These are phyloP conservation scores for Pseudomugil tenellus DNA, from an alignment of 2,797 vertebrate genomes.

Conservation along the genomic window DNA sequence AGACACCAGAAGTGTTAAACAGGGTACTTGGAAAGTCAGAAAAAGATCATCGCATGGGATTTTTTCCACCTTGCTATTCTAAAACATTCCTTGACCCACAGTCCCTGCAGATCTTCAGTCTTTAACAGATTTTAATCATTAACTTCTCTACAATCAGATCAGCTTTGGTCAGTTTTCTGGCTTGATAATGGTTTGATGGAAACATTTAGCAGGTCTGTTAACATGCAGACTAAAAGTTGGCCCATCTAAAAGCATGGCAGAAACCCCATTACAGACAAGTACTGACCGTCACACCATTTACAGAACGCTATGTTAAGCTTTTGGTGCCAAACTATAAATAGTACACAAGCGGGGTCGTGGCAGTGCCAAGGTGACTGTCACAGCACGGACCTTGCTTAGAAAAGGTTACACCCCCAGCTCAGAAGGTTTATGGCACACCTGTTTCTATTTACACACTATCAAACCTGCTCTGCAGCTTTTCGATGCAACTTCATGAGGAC, in stretches of 20 bases:
- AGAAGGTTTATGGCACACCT: accelerated
- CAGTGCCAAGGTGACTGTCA: slow-evolving; percentile 16
- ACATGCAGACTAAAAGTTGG: too few species aligned
- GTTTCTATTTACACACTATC: neutral
- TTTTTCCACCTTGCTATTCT: slow-evolving; percentile 4
- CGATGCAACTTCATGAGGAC: neutral
- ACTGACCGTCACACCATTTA: slow-evolving; percentile 35
- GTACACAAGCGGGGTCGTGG: slow-evolving; percentile 19
- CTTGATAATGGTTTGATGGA: slow-evolving; percentile 7
- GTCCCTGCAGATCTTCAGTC: slow-evolving; percentile 23
- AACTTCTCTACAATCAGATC: slow-evolving; percentile 12
- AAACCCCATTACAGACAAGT: slow-evolving; percentile 13
- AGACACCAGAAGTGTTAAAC: neutral
- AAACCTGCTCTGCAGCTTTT: slow-evolving; percentile 24
- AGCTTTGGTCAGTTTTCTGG: neutral
- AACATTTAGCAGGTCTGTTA: neutral
- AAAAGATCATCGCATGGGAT: neutral
- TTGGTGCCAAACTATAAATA: slow-evolving; percentile 62
- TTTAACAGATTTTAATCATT: slow-evolving; percentile 2
- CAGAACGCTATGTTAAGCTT: slow-evolving; percentile 59
- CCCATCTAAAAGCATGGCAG: neutral
- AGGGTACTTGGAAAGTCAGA: neutral
- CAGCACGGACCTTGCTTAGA: slow-evolving; percentile 10
- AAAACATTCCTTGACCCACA: neutral
- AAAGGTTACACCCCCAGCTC: neutral